Base-by-base conservation (phyloP, 23 tunicate genomes). In the Ascidia mentula region DNA sequence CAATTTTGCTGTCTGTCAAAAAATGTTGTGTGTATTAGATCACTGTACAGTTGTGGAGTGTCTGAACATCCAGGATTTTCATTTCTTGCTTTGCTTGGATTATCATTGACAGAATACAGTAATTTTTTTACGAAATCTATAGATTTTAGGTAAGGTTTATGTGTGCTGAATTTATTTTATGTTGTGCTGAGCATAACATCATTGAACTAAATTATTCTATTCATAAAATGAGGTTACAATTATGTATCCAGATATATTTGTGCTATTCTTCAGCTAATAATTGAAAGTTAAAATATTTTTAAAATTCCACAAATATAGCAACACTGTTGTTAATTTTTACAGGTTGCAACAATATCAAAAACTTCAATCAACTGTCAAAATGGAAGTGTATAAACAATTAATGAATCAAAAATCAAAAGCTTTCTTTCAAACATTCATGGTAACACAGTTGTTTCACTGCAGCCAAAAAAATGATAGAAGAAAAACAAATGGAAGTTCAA, bases 41-140 rank as follows among this genome's bases (percentile, higher is more conserved):
- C 78, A 5, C 37, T 74, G 34, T 22, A 33, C n/a, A 36, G 36
- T 18, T 60, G 28, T 5, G 1, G 13, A 20, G 22, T 28, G 4
- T 53, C 65, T 9, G 28, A 65, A 35, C 18, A 15, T 20, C 20
- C 60, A 6, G 65, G 69, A 8, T 90, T 90, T 85, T 90, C 96
- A 24, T 90, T 90, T 77, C 45, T 85, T 34, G 75, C 79, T 17
- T 70, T 90, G 24, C 40, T 85, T 28, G 36, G 70, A 6, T 13
- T 85, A 24, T 33, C 71, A 46, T 38, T 77, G 2, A 46, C 45
- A 31, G 86, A 85, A 59, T 90, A 90, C 38, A 79, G 85, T 59
- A 32, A 82, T 34, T 26, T 40, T 28, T 53, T 53, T 53, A 20
- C 65, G 22, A 53, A 53, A 53, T 53, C 65, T 1, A 53, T 5